Conservation (phyloP, 2,113 vertebrate species). For the Puma concolor region DNA sequence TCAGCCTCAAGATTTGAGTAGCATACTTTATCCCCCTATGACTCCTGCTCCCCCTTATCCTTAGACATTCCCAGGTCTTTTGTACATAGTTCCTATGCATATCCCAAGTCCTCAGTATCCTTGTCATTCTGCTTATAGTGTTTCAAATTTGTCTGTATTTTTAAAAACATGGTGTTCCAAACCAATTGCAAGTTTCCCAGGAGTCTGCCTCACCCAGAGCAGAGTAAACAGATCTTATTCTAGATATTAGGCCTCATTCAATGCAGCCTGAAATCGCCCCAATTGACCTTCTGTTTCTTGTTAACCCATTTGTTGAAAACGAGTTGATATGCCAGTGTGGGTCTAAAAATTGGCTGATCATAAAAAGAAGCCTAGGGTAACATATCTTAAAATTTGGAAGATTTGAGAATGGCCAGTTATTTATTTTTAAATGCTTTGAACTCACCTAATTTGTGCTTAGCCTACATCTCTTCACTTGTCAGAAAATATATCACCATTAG, state of each 20-base stretch:
- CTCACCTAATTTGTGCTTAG: neutral
- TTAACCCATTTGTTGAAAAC: neutral
- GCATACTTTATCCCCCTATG: accelerated
- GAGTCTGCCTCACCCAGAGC: neutral
- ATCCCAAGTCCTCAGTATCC: neutral
- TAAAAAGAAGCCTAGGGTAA: neutral
- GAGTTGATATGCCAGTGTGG: neutral
- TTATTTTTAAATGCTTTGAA: neutral
- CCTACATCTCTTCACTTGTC: neutral
- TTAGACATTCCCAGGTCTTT: neutral
- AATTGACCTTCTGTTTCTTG: neutral
- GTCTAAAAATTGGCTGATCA: neutral
- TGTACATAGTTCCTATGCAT: neutral
- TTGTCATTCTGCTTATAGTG: neutral
- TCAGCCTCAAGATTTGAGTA: neutral
- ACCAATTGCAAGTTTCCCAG: neutral
- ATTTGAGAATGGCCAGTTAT: neutral
- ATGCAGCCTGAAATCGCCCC: neutral
- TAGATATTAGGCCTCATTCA: neutral
- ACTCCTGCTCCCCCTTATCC: neutral
- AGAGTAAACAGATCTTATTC: neutral
- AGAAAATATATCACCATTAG: neutral
- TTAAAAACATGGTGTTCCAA: neutral
- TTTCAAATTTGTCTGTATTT: neutral
- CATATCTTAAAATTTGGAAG: neutral